These are phyloP conservation scores for Meriones psammophilus DNA, from an alignment of 2,797 vertebrate genomes.

Conservation along the genomic window DNA sequence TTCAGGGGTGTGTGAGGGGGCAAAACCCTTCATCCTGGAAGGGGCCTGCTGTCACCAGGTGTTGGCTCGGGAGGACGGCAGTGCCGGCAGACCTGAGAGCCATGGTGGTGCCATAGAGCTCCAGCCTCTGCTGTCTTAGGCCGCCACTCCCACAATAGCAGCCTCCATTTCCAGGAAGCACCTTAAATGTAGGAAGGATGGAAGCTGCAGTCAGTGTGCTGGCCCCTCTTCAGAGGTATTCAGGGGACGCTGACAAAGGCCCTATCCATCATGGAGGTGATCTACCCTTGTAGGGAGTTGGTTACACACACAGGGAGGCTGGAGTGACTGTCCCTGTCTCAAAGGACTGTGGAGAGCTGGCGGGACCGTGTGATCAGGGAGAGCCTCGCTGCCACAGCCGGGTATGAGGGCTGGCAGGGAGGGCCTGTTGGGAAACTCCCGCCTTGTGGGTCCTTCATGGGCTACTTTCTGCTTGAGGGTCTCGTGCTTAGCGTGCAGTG, in stretches of 20 bases:
- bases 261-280: background rate
- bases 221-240: fast-evolving
- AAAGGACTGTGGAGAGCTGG: background rate
- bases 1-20: background rate
- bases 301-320: background rate
- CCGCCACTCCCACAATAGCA: background rate
- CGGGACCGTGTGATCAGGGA: background rate
- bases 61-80: background rate
- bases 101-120: too few species aligned
- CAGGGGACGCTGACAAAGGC: background rate
- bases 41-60: too few species aligned
- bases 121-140: fast-evolving
- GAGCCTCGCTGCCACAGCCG: background rate
- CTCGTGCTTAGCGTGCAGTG: background rate
- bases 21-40: background rate
- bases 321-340: background rate
- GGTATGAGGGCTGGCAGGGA: background rate
- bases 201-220: background rate
- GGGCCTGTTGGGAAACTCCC: background rate
- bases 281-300: too few species aligned
- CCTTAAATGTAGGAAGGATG: background rate
- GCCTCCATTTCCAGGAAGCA: background rate
- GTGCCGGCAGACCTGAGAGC: too few species aligned
- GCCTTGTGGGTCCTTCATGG: too few species aligned
- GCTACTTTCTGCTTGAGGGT: background rate